phyloP scores from a whole-genome alignment of 1,140 invertebrate genomes.

The Penaeus japonicus region DNA sequence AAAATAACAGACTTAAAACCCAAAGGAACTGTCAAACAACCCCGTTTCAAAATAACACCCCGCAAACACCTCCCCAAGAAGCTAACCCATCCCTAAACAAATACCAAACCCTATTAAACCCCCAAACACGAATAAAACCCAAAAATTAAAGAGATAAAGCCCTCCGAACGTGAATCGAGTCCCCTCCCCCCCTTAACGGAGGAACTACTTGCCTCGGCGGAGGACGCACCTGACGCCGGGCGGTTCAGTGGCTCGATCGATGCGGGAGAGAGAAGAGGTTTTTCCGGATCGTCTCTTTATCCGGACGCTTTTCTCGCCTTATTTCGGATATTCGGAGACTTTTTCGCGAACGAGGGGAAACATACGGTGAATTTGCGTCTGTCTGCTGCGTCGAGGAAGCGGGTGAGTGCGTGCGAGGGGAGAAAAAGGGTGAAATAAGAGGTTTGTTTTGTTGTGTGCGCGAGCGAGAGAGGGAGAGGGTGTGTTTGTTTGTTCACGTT shows the following conservation, averaged over 20 bases:
- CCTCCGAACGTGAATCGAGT: not conserved
- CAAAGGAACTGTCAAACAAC: no score
- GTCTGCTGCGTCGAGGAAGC: not conserved
- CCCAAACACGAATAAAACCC: no score
- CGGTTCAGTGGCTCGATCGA: constrained; percentile 49
- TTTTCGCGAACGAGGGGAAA: no score
- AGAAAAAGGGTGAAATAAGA: not conserved
- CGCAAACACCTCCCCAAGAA: no score
- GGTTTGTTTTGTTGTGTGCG: not conserved
- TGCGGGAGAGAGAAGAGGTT: constrained; percentile 45
- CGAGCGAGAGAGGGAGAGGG: not conserved
- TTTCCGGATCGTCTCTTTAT: no score
- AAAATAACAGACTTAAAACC: no score
- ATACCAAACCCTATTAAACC: no score
- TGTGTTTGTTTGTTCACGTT: no score
- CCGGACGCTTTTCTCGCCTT: not conserved
- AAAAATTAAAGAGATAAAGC: no score
- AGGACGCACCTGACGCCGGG: constrained; percentile 36
- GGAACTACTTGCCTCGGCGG: constrained; percentile 41
- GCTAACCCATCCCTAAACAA: no score
- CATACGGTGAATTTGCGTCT: not conserved
- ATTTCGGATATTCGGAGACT: not conserved
- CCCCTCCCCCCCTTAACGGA: no score
- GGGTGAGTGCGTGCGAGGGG: not conserved
- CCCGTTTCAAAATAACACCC: no score